Base-by-base conservation (phyloP, 2,797 vertebrate genomes). In the Sandelia bainsii region DNA sequence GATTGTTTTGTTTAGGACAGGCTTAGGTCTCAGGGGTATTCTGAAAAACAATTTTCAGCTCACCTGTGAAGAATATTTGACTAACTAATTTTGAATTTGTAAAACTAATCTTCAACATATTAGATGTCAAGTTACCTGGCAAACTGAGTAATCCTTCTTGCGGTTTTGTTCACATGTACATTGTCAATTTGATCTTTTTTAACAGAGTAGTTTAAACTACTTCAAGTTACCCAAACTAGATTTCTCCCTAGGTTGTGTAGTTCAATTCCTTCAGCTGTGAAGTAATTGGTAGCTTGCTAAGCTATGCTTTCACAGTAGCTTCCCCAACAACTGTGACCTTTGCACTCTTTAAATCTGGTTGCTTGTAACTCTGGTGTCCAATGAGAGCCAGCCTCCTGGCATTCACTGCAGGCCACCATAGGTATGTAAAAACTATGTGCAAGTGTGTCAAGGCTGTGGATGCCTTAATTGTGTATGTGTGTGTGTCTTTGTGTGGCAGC, bases 401-500 rank as follows among this genome's bases (percentile, higher is more conserved):
- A 65, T 79, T 65, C 23, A 75, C 66, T 23, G 16, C 72, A 72
- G 72, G 56, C 80, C 66, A 78, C 42, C 13, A 17, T 53, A 46
- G 51, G 66, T 63, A 53, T 62, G 52, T 69, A 59, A 57, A 61
- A 80, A 8, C 9, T 50, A 23, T 19, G 46, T 67, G 65, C 62
- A 70, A 76, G 27, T 73, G 70, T 74, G 61, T 79, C 62, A 63
- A 84, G 25, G 17, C 62, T 54, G 69, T 63, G 58, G 63, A 80
- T 74, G 64, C 67, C 66, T 81, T 49, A 44, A 57, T 51, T 59
- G 7, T 65, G 48, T 45, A 44, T 45, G 40, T 67, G 44, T 53
- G 61, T 53, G 53, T 59, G 46, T 49, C 20, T 53, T 16, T 70
- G 22, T 81, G 64, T 72, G 68, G 72, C 86, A 89, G 87, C 87